These are phyloP conservation scores for Trematomus bernacchii DNA, from an alignment of 2,797 vertebrate genomes.

Conservation along the genomic window DNA sequence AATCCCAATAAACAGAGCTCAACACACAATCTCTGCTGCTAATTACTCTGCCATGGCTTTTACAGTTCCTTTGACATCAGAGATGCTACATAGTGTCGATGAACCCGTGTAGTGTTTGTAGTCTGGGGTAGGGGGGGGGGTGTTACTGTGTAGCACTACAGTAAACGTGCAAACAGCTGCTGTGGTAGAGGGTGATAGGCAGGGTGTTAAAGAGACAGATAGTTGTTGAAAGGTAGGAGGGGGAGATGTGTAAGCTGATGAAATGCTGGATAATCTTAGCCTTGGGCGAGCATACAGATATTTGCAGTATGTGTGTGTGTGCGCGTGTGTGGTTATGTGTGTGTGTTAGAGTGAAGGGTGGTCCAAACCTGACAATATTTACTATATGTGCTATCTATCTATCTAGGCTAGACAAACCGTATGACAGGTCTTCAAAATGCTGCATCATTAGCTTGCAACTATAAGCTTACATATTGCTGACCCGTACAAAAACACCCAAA, in stretches of 20 bases:
- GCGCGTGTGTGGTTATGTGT: constrained; percentile 22
- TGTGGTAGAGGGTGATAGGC: constrained; percentile 61
- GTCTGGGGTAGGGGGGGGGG: constrained; percentile 21
- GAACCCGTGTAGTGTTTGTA: constrained; percentile 50
- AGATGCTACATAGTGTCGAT: constrained; percentile 56
- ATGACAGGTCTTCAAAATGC: constrained; percentile 17
- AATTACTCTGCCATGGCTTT: constrained; percentile 56
- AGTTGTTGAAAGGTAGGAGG: constrained; percentile 69
- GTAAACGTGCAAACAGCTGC: constrained; percentile 57
- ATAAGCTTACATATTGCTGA: constrained; percentile 18
- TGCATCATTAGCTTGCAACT: not conserved
- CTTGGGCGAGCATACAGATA: constrained; percentile 54
- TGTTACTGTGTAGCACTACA: constrained; percentile 29
- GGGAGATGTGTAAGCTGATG: constrained; percentile 67
- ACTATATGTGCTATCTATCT: not conserved
- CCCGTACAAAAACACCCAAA: constrained; percentile 5
- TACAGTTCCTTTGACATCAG: constrained; percentile 64
- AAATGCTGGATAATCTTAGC: constrained; percentile 73
- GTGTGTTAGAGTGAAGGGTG: constrained; percentile 15
- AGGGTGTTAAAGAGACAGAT: constrained; percentile 73
- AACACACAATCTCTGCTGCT: constrained; percentile 23
- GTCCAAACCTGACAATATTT: constrained; percentile 45
- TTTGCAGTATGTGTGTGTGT: constrained; percentile 34
- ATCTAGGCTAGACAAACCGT: not conserved
- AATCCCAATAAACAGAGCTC: constrained; percentile 11